These are phyloP conservation scores for Eleginops maclovinus DNA, from an alignment of 2,113 vertebrate genomes.

Conservation along the genomic window DNA sequence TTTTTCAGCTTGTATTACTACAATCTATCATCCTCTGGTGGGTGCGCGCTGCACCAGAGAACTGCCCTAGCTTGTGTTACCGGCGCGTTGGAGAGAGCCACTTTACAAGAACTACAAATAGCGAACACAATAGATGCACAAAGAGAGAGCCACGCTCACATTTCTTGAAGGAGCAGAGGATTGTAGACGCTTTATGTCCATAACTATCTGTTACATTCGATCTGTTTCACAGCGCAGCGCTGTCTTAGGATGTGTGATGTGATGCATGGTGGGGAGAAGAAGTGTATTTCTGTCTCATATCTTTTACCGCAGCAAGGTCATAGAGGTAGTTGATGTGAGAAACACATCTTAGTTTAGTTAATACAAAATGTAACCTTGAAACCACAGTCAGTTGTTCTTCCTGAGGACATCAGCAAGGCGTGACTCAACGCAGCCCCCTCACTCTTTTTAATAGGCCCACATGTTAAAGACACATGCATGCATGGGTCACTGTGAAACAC, in stretches of 20 bases:
- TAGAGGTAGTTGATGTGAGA: conserved; percentile 22
- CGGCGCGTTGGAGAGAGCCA: conserved; percentile 61
- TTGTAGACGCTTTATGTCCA: conserved; percentile 51
- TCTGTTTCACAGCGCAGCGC: conserved; percentile 47
- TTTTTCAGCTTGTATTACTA: conserved; percentile 70
- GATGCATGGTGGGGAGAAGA: conserved; percentile 26
- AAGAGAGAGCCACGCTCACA: conserved; percentile 54
- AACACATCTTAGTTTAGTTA: neutral
- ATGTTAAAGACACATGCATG: neutral
- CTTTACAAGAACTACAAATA: conserved; percentile 76
- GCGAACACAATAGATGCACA: conserved; percentile 70
- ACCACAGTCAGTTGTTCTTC: neutral
- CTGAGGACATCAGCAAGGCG: neutral
- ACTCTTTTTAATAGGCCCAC: neutral
- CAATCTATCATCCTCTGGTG: conserved; percentile 73
- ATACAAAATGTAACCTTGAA: neutral
- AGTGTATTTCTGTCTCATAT: conserved; percentile 28
- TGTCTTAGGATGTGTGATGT: conserved; percentile 31
- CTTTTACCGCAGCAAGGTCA: conserved; percentile 69
- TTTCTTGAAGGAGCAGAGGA: conserved; percentile 62
- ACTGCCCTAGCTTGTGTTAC: conserved; percentile 77
- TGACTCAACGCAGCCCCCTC: neutral
- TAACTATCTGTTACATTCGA: conserved; percentile 64
- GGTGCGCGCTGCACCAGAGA: conserved; percentile 33
- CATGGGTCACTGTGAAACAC: no score